Evolutionary conservation across 1,140 invertebrate genomes (phyloP), one percentile per base, ranked within the genome.

Genomic region (Aphelinus certus): DNA sequence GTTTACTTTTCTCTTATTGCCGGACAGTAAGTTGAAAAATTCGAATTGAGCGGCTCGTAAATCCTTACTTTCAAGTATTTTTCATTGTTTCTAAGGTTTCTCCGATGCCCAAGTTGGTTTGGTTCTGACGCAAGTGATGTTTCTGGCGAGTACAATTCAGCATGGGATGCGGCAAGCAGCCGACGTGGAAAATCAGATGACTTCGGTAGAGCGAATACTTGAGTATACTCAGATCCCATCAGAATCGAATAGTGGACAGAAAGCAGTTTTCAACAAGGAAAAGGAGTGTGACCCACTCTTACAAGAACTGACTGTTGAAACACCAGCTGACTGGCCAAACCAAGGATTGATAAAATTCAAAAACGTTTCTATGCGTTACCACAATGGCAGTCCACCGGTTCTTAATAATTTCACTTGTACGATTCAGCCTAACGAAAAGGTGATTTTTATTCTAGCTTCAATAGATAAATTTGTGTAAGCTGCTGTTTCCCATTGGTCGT

Each of bases 181-280:
- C 0, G 95, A 95, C 84, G 92, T 95, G 53, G 91, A 94, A 70
- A 95, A 94, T 85, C 91, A 93, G 77, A 91, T 95, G 88, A 95
- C 94, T 82, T 91, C 92, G 1, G 94, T 95, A 0, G 94, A 95
- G 86, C 87, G 94, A 81, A 89, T 95, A 0, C 73, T 95, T 0
- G 94, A 95, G 79, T 96, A 95, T 79, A 92, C 91, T 0, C 85
- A 89, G 7, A 79, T 95, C 47, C 82, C 89, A 2, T 82, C 88
- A 7, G 92, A 93, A 78, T 81, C 90, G 3, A 90, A 91, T 84
- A 78, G 87, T 51, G 79, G 84, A 72, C 53, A 51, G 6, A 7
- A 26, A 43, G 77, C 86, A 43, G 73, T 55, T 86, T 90, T 89
- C 88, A 88, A 53, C 2, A 79, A 71, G 78, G 87, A 77, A 90